A percentile compares a stretch with the other conserved stretches of the same genome.
Evolutionary conservation across 2,797 vertebrate species (phyloP).

Genomic region (Pteropus rufus): DNA sequence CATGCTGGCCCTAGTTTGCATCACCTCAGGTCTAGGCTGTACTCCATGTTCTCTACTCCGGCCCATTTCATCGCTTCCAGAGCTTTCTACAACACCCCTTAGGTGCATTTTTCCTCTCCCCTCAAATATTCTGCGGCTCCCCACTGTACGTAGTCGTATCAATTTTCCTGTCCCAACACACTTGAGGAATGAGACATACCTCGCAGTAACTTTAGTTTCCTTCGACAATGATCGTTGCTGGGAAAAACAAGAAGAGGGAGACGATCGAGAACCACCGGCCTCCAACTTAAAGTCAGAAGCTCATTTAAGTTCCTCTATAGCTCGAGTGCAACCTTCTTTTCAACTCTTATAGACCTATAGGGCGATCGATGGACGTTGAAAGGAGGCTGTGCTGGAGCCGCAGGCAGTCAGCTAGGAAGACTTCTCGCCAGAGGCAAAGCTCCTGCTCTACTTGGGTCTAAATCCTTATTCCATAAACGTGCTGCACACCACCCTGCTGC

Average conservation of each 20-base stretch:
- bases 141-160: background rate
- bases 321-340: background rate
- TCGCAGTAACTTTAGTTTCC: background rate
- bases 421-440: background rate
- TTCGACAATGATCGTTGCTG: background rate
- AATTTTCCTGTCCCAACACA: background rate
- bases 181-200: background rate
- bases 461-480: background rate
- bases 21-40: background rate
- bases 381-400: background rate
- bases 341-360: background rate
- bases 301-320: background rate
- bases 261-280: background rate
- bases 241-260: background rate
- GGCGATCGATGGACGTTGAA: background rate
- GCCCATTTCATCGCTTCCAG: background rate
- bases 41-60: background rate
- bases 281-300: background rate
- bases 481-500: background rate
- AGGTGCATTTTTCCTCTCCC: background rate
- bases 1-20: background rate
- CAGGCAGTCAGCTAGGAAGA: background rate
- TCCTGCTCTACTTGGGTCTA: slow-evolving; percentile 2
- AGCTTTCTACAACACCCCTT: background rate
- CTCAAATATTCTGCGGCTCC: background rate